Evolutionary conservation across 1,140 invertebrate genomes (phyloP).

Genomic region (Scaptodrosophila lebanonensis): DNA sequence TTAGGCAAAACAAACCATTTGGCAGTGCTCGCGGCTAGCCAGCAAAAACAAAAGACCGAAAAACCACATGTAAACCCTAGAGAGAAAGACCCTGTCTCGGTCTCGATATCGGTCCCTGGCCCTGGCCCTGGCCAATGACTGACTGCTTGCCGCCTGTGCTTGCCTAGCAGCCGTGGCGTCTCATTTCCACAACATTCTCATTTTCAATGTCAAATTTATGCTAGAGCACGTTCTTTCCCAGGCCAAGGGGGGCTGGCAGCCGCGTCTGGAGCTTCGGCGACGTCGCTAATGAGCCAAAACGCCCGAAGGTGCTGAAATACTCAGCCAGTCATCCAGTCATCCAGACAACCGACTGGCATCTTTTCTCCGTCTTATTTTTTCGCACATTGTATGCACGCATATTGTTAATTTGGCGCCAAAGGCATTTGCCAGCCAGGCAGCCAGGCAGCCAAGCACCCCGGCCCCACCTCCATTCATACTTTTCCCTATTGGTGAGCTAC

Average conservation of each 20-base stretch:
- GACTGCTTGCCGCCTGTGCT: no score
- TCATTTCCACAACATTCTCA: no score
- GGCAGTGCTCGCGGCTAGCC: no score
- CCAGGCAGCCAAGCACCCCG: conserved; percentile 9
- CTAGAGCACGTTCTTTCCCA: conserved; percentile 55
- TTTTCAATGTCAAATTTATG: conserved; percentile 75
- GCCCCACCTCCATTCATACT: background rate
- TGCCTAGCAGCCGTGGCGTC: no score
- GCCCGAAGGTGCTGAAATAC: conserved; percentile 65
- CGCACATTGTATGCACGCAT: conserved; percentile 67
- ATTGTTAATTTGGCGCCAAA: conserved; percentile 66
- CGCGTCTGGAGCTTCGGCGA: conserved; percentile 4
- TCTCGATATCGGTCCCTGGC: no score
- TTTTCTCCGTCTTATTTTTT: conserved; percentile 34
- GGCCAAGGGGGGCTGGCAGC: conserved; percentile 23
- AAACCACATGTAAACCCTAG: no score
- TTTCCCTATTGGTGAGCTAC: conserved; percentile 31
- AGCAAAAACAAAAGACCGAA: no score
- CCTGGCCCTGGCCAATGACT: no score
- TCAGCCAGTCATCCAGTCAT: conserved; percentile 36
- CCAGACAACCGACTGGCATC: conserved; percentile 29
- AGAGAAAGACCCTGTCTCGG: background rate
- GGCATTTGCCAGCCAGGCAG: conserved; percentile 33
- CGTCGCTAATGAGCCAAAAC: conserved; percentile 72
- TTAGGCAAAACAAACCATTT: conserved; percentile 52